These are phyloP conservation scores for Chaenocephalus aceratus DNA, from an alignment of 2,113 vertebrate species.

Conservation along the genomic window DNA sequence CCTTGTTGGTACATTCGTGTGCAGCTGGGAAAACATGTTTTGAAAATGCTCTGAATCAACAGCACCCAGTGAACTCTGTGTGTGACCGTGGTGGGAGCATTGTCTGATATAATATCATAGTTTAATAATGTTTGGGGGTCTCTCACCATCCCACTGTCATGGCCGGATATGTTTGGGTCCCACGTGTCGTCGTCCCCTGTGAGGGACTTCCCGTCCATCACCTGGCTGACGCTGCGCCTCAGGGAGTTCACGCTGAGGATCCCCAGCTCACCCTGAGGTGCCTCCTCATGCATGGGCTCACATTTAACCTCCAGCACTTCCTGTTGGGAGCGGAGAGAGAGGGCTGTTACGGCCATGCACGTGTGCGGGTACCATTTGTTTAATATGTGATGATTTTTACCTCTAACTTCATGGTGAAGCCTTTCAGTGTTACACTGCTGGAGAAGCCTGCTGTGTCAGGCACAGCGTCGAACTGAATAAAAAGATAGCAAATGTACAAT, in stretches of 20 bases:
- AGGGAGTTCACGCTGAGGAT: constrained; percentile 80
- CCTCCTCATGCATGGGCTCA: constrained; percentile 74
- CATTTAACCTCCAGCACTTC: constrained; percentile 88
- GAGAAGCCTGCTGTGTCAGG: constrained; percentile 89
- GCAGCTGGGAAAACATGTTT: neutral
- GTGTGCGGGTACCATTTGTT: neutral
- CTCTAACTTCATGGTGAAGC: constrained; percentile 92
- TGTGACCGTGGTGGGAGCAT: neutral
- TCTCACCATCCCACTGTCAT: constrained; percentile 91
- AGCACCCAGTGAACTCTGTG: neutral
- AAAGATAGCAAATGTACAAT: neutral
- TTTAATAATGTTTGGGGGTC: constrained; percentile 8
- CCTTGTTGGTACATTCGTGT: neutral
- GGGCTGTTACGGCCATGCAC: neutral
- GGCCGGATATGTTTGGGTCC: constrained; percentile 90
- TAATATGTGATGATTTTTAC: constrained; percentile 72
- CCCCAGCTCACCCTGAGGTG: constrained; percentile 73
- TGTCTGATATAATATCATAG: neutral
- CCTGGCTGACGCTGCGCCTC: constrained; percentile 92
- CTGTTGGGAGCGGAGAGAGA: constrained; percentile 67
- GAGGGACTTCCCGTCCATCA: constrained; percentile 89
- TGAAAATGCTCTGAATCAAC: neutral
- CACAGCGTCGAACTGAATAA: constrained; percentile 93
- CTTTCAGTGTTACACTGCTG: constrained; percentile 93
- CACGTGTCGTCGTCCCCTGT: constrained; percentile 84